These are phyloP conservation scores for Tetraodon nigroviridis DNA, from an alignment of 2,113 vertebrate genomes.

Conservation along the genomic window DNA sequence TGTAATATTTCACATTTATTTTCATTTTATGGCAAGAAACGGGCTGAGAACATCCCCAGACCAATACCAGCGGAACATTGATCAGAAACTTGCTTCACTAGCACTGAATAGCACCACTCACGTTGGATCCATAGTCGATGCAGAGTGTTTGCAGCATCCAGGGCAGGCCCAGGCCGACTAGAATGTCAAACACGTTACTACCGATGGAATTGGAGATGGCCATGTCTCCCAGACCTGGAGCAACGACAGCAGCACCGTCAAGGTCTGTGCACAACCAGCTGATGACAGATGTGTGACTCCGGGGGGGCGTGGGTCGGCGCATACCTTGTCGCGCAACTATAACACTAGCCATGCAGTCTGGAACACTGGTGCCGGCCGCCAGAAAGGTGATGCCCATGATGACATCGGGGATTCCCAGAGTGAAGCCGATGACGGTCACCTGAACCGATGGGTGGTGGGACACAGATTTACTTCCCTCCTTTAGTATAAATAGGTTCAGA, in stretches of 20 bases:
- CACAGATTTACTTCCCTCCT: neutral
- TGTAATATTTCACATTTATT: no score
- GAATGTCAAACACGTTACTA: slow-evolving; percentile 95
- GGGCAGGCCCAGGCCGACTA: slow-evolving; percentile 90
- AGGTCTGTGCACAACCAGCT: slow-evolving; percentile 6
- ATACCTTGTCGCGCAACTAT: slow-evolving; percentile 92
- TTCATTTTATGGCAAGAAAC: neutral
- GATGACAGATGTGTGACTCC: neutral
- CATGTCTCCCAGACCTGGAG: slow-evolving; percentile 91
- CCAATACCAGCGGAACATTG: neutral
- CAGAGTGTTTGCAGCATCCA: slow-evolving; percentile 90
- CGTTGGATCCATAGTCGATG: slow-evolving; percentile 87
- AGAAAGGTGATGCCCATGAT: slow-evolving; percentile 98
- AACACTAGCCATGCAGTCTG: slow-evolving; percentile 95
- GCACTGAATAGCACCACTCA: slow-evolving; percentile 69
- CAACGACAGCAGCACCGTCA: slow-evolving; percentile 29
- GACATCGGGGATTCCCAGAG: slow-evolving; percentile 90
- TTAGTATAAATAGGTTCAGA: neutral
- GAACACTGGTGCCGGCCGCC: slow-evolving; percentile 92
- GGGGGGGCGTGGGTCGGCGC: slow-evolving; percentile 10
- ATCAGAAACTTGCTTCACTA: neutral
- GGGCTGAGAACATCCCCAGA: neutral
- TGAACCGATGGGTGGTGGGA: slow-evolving; percentile 45
- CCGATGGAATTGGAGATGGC: slow-evolving; percentile 95
- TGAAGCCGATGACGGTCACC: slow-evolving; percentile 94